phyloP scores from a whole-genome alignment of 2,113 vertebrate species.

The Hippocampus abdominalis region DNA sequence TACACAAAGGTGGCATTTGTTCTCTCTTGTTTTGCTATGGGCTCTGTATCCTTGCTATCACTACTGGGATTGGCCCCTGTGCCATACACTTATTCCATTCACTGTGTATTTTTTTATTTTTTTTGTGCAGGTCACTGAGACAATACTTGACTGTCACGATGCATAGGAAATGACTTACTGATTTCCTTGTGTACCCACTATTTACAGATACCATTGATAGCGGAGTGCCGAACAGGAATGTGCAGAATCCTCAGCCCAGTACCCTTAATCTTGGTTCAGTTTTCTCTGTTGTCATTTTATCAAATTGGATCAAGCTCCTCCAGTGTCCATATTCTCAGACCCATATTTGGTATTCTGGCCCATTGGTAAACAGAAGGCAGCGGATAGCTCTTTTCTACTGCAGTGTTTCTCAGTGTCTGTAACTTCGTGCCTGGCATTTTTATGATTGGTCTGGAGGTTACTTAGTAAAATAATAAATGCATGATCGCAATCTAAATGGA shows the following conservation, averaged over 20 bases:
- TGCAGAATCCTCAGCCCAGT: background rate
- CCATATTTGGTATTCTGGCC: background rate
- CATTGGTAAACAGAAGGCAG: too few relatives aligned
- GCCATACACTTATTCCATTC: background rate
- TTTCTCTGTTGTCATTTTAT: background rate
- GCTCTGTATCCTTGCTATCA: constrained; percentile 46
- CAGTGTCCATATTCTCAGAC: background rate
- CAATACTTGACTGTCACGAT: background rate
- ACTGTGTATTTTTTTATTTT: too few relatives aligned
- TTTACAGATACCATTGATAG: background rate
- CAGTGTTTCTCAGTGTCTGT: too few relatives aligned
- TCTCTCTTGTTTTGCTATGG: constrained; percentile 61
- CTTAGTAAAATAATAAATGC: too few relatives aligned
- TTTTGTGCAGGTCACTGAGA: background rate
- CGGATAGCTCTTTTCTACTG: too few relatives aligned
- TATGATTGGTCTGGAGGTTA: too few relatives aligned
- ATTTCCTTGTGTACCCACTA: background rate
- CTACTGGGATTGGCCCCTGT: constrained; percentile 25
- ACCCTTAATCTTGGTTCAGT: background rate
- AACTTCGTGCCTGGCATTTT: too few relatives aligned
- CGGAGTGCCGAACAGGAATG: background rate
- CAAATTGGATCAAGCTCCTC: background rate
- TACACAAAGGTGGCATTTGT: constrained; percentile 72
- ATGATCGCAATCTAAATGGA: too few relatives aligned
- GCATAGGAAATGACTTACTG: background rate